These are phyloP conservation scores for Osmoderma eremita DNA, from an alignment of 2,888 invertebrate species.

Conservation along the genomic window DNA sequence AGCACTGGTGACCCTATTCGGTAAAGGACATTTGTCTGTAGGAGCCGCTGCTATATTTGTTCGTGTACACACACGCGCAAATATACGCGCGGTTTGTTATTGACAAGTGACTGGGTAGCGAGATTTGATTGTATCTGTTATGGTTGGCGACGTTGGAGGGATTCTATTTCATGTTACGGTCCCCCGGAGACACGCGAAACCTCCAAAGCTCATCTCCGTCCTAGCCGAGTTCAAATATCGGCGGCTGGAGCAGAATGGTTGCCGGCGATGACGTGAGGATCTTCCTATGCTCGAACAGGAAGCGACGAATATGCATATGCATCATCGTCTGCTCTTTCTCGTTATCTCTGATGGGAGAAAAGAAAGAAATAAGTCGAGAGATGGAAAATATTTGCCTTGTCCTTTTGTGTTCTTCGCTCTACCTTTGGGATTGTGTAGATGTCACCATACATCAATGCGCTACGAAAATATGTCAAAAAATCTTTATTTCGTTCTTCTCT, in stretches of 20 bases:
- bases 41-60: neutral
- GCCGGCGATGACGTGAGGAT: neutral
- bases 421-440: slow-evolving; percentile 8
- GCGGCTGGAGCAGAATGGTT: neutral
- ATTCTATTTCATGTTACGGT: slow-evolving; percentile 56
- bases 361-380: neutral
- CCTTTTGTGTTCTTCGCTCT: slow-evolving; percentile 6
- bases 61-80: neutral
- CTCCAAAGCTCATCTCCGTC: slow-evolving; percentile 34
- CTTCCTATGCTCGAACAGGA: slow-evolving; percentile 14
- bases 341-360: slow-evolving; percentile 31
- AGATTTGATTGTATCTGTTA: slow-evolving; percentile 55
- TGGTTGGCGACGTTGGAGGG: slow-evolving; percentile 51
- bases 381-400: slow-evolving; percentile 21
- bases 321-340: slow-evolving; percentile 26
- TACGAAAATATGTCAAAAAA: too few relatives aligned
- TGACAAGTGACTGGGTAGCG: slow-evolving; percentile 53
- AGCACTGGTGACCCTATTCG: slow-evolving; percentile 19
- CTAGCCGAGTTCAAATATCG: slow-evolving; percentile 30
- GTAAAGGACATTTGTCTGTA: neutral
- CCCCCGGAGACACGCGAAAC: slow-evolving; percentile 49
- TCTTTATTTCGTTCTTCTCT: too few relatives aligned
- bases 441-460: neutral
- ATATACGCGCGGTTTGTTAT: slow-evolving; percentile 47
- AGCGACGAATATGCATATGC: slow-evolving; percentile 33